These are phyloP conservation scores for Macropus fuliginosus DNA, from an alignment of 2,797 vertebrate species.

Conservation along the genomic window DNA sequence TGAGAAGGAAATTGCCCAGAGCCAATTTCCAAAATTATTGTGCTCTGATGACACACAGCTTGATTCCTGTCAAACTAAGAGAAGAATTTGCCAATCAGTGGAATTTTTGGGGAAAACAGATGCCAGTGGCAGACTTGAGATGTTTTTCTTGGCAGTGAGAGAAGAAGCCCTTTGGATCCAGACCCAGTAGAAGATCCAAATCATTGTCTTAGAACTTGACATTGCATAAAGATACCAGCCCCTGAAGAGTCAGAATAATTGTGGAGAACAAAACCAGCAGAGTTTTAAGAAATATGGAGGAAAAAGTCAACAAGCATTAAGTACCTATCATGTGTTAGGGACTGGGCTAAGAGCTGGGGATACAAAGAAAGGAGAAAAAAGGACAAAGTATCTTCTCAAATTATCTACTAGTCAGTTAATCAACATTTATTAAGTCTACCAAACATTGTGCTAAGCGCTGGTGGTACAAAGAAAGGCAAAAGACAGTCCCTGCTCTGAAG, in stretches of 20 bases:
- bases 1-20: neutral
- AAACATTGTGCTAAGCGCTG: neutral
- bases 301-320: neutral
- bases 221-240: neutral
- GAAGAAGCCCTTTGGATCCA: neutral
- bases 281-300: neutral
- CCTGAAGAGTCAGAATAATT: neutral
- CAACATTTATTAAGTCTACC: neutral
- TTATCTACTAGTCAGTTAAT: neutral
- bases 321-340: neutral
- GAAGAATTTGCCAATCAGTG: neutral
- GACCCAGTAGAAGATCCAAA: neutral
- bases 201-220: neutral
- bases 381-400: too few species aligned
- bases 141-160: neutral
- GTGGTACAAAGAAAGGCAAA: neutral
- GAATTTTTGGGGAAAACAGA: neutral
- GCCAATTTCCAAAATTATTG: neutral
- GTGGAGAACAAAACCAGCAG: neutral
- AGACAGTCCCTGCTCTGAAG: neutral
- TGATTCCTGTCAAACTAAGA: neutral
- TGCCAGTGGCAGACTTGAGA: neutral
- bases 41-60: conserved; percentile 2
- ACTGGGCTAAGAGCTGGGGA: neutral
- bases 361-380: too few species aligned